Percentiles rank a stretch among this genome's conserved stretches.
phyloP scores from a whole-genome alignment of 2,888 invertebrate species.

The Tromatobia lineatoria region DNA sequence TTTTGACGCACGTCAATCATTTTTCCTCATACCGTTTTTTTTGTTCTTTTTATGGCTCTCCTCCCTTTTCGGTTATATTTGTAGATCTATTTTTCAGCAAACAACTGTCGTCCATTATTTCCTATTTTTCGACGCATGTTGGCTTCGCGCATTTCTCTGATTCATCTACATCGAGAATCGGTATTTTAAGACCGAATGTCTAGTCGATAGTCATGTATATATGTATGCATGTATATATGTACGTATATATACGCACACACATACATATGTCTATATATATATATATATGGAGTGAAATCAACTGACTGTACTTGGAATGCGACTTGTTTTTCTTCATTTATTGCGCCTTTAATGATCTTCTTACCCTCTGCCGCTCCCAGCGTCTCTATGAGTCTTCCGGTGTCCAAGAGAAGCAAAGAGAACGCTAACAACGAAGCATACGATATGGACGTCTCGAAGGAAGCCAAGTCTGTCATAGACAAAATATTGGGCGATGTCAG shows the following conservation, averaged over 20 bases:
- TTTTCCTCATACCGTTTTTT: neutral
- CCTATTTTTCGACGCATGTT: constrained; percentile 30
- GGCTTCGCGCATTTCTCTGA: constrained; percentile 16
- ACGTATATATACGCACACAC: no score
- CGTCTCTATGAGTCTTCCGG: constrained; percentile 80
- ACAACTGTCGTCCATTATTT: neutral
- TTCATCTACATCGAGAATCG: constrained; percentile 43
- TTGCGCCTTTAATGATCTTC: neutral
- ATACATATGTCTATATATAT: neutral
- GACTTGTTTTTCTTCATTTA: constrained; percentile 13
- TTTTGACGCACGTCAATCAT: constrained; percentile 34
- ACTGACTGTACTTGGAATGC: neutral
- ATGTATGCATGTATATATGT: neutral
- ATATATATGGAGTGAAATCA: neutral
- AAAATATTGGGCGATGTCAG: constrained; percentile 93
- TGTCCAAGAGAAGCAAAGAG: constrained; percentile 80
- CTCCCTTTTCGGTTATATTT: constrained; percentile 9
- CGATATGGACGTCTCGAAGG: constrained; percentile 86
- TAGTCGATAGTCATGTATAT: constrained; percentile 22
- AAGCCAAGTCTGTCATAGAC: constrained; percentile 90
- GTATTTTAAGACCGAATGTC: constrained; percentile 54
- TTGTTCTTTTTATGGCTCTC: neutral
- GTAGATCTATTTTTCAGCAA: neutral
- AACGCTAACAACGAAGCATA: constrained; percentile 81
- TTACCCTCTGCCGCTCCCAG: constrained; percentile 43